phyloP scores from a whole-genome alignment of 1,140 invertebrate genomes.

The Hydropsyche tenuis region DNA sequence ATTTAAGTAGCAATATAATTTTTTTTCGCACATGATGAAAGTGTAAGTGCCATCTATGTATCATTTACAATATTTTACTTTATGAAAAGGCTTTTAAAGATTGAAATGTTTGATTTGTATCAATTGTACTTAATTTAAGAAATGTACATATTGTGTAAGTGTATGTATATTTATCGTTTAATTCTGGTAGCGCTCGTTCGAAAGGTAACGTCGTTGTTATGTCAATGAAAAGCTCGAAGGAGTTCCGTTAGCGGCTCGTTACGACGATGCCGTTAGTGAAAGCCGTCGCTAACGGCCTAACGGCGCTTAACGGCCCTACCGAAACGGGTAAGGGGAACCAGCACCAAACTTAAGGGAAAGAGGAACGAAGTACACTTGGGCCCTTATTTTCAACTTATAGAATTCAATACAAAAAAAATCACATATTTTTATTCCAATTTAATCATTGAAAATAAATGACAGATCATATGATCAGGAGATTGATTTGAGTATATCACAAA shows the following conservation, averaged over 20 bases:
- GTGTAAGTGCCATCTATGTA: no score
- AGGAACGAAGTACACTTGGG: neutral
- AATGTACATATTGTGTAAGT: neutral
- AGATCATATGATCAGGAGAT: no score
- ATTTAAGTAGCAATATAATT: no score
- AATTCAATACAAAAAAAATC: no score
- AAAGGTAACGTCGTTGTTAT: conserved; percentile 13
- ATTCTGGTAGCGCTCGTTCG: neutral
- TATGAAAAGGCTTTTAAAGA: no score
- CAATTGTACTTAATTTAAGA: no score
- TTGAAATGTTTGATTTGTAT: no score
- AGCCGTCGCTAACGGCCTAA: conserved; percentile 23
- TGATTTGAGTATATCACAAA: no score
- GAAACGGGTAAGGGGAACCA: neutral
- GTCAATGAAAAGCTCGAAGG: conserved; percentile 24
- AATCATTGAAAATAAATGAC: no score
- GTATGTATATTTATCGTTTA: neutral
- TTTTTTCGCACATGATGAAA: no score
- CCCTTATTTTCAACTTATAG: neutral
- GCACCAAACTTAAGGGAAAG: neutral
- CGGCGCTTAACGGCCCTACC: conserved; percentile 11
- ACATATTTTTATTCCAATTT: no score
- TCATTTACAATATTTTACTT: no score
- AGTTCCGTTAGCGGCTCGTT: conserved; percentile 28
- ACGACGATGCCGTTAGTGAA: conserved; percentile 16